Conservation (phyloP, 2,888 invertebrate species). For the Metallyticus violacea region DNA sequence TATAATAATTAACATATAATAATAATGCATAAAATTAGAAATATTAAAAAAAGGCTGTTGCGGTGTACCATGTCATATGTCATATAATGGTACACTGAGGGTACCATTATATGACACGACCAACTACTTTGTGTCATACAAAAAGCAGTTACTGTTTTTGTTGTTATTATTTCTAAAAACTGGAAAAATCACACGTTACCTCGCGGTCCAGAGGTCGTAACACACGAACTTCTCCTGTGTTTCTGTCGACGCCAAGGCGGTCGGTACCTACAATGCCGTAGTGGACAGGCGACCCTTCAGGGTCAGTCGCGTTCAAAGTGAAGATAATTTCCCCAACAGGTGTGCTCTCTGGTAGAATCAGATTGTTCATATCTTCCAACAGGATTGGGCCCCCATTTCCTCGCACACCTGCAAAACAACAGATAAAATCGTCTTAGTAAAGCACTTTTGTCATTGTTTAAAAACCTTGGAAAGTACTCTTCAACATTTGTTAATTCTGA, state of each 20-base stretch:
- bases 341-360: constrained; percentile 74
- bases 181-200: constrained; percentile 49
- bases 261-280: constrained; percentile 72
- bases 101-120: no score
- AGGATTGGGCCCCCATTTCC: constrained; percentile 71
- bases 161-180: neutral
- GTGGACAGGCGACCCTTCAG: constrained; percentile 71
- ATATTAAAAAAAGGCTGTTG: no score
- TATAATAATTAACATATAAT: no score
- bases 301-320: constrained; percentile 74
- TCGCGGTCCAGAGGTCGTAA: constrained; percentile 79
- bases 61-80: no score
- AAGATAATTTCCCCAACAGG: constrained; percentile 77
- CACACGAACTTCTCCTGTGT: constrained; percentile 75
- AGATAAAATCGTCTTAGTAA: neutral
- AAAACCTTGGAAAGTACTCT: no score
- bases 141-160: no score
- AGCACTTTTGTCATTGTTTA: no score
- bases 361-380: constrained; percentile 71
- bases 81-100: no score
- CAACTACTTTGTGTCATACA: no score
- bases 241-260: constrained; percentile 72
- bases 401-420: constrained; percentile 44
- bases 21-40: no score
- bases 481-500: no score